Conservation (phyloP, 2,797 vertebrate genomes). For the Sebastiscus albofasciatus region DNA sequence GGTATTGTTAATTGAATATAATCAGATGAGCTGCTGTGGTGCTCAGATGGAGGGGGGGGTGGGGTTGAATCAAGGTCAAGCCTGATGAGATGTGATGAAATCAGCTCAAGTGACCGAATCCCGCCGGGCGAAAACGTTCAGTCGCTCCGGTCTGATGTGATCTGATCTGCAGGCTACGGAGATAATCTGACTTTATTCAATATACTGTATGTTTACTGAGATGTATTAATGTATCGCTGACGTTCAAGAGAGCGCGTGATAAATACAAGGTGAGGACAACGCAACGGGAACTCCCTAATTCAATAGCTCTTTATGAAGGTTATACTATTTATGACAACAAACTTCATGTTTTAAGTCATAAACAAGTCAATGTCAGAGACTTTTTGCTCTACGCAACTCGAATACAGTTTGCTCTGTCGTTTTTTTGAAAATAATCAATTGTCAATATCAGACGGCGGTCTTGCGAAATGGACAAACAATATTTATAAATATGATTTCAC, state of each 20-base stretch:
- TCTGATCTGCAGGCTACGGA: conserved; percentile 36
- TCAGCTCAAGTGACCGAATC: conserved; percentile 70
- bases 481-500: not conserved
- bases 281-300: not conserved
- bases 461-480: not conserved
- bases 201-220: conserved; percentile 26
- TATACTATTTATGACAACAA: not conserved
- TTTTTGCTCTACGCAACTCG: too few species aligned
- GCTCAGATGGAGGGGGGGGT: conserved; percentile 27
- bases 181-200: conserved; percentile 47
- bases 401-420: too few species aligned
- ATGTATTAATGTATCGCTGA: not conserved
- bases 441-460: not conserved
- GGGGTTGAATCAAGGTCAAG: conserved; percentile 59
- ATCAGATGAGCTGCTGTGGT: conserved; percentile 66
- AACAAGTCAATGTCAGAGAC: not conserved
- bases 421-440: not conserved
- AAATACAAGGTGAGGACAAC: not conserved
- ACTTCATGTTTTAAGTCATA: not conserved
- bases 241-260: not conserved
- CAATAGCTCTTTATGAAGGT: conserved; percentile 4
- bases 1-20: conserved; percentile 71
- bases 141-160: conserved; percentile 27
- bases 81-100: conserved; percentile 68
- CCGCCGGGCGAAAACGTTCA: conserved; percentile 17